These are phyloP conservation scores for Trachythela sp. DNA, from an alignment of 64 coral and sea anemone genomes.

Conservation along the genomic window DNA sequence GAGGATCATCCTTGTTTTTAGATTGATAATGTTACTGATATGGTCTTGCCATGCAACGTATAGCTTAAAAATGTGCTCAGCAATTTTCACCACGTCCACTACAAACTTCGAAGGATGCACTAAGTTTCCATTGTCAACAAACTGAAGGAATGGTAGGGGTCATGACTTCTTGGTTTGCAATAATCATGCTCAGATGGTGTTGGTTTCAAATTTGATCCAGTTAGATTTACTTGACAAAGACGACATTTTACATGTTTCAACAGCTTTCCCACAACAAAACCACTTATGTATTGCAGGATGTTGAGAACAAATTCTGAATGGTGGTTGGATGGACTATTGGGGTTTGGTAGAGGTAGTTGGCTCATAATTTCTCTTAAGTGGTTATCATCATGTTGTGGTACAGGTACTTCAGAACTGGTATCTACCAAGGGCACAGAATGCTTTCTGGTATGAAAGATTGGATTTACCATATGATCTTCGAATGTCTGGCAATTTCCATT, in stretches of 20 bases:
- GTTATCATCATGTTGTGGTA: background rate
- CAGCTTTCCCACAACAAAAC: background rate
- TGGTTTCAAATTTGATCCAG: background rate
- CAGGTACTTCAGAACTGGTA: background rate
- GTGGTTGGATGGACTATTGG: background rate
- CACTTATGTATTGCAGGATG: background rate
- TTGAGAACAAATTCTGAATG: constrained; percentile 2
- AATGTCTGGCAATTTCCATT: background rate
- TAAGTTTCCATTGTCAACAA: too few species aligned
- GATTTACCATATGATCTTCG: background rate
- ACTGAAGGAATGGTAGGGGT: too few species aligned
- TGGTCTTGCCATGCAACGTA: too few species aligned
- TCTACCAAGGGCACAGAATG: background rate
- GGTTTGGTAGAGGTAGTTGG: too few species aligned
- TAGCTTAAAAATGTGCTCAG: too few species aligned
- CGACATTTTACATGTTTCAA: background rate
- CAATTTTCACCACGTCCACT: too few species aligned
- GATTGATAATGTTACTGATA: too few species aligned
- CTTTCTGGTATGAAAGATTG: background rate
- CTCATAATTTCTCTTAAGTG: background rate
- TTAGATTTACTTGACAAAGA: background rate
- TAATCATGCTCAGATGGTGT: background rate
- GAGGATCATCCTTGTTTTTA: too few species aligned
- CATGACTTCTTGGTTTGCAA: background rate
- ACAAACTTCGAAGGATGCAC: too few species aligned